A percentile compares a stretch with the other conserved stretches of the same genome.
phyloP scores from a whole-genome alignment of 2,797 vertebrate genomes.

The Pipistrellus nathusii region DNA sequence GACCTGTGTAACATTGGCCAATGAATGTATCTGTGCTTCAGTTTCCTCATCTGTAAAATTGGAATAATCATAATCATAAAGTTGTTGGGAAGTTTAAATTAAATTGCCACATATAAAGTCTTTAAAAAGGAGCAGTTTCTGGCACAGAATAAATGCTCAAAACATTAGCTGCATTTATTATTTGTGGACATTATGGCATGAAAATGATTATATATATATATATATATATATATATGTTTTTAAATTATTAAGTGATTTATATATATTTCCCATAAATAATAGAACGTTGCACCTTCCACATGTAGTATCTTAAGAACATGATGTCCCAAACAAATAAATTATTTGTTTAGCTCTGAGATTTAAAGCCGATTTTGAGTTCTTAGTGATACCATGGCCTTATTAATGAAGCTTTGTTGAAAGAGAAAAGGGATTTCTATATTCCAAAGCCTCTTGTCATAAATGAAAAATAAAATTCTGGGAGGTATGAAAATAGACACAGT shows the following conservation, averaged over 20 bases:
- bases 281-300: neutral
- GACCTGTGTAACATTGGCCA: neutral
- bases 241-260: constrained; percentile 40
- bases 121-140: neutral
- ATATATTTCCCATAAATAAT: constrained; percentile 1
- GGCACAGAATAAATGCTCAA: neutral
- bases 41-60: constrained; percentile 14
- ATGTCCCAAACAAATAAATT: neutral
- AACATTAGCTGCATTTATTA: constrained; percentile 9
- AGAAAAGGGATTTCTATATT: constrained; percentile 50
- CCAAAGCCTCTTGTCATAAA: neutral
- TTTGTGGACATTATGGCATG: neutral
- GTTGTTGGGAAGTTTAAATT: constrained; percentile 21
- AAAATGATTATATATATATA: neutral
- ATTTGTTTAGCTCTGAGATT: constrained; percentile 6
- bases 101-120: constrained; percentile 26
- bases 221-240: neutral
- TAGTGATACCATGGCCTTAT: neutral
- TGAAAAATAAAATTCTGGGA: constrained; percentile 51
- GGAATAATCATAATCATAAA: neutral
- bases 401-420: constrained; percentile 22
- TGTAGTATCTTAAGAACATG: neutral
- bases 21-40: neutral
- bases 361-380: neutral
- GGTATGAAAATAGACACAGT: neutral